Evolutionary conservation across 2,797 vertebrate genomes (phyloP).

Genomic region (Bradypus variegatus): DNA sequence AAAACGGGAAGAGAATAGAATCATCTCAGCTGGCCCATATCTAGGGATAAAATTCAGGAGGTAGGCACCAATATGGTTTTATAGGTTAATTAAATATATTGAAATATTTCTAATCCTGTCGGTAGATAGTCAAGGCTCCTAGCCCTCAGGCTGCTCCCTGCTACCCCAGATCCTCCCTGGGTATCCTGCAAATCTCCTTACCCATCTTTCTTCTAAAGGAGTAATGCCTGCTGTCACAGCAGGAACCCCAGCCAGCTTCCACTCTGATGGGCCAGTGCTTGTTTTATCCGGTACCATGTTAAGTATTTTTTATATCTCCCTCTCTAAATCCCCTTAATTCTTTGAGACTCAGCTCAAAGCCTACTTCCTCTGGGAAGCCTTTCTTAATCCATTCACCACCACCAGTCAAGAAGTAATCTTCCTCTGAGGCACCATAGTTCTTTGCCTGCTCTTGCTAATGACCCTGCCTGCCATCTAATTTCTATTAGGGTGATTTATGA

Average conservation of each 20-base stretch:
- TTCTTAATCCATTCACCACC: not conserved
- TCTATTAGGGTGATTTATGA: slow-evolving; percentile 55
- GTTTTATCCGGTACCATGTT: not conserved
- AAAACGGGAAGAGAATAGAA: not conserved
- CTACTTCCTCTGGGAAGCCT: slow-evolving; percentile 10
- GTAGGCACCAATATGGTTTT: not conserved
- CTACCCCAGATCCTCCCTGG: not conserved
- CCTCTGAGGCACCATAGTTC: not conserved
- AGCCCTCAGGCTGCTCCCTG: not conserved
- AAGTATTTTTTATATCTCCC: not conserved
- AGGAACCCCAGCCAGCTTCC: not conserved
- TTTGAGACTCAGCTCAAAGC: slow-evolving; percentile 21
- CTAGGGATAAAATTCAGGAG: not conserved
- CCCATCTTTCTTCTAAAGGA: not conserved
- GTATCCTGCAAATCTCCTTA: not conserved
- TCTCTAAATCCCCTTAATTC: slow-evolving; percentile 2
- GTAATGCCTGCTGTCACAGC: not conserved
- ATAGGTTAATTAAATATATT: not conserved
- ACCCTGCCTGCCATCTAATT: slow-evolving; percentile 14
- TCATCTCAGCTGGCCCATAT: not conserved
- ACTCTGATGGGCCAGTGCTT: not conserved
- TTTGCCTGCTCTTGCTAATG: not conserved
- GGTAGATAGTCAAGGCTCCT: not conserved
- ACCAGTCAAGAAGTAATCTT: not conserved
- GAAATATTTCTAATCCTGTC: not conserved